Percentiles rank a stretch among this genome's conserved stretches.
Evolutionary conservation across 2,797 vertebrate species (phyloP).

Genomic region (Parauchenoglanis punctatus): DNA sequence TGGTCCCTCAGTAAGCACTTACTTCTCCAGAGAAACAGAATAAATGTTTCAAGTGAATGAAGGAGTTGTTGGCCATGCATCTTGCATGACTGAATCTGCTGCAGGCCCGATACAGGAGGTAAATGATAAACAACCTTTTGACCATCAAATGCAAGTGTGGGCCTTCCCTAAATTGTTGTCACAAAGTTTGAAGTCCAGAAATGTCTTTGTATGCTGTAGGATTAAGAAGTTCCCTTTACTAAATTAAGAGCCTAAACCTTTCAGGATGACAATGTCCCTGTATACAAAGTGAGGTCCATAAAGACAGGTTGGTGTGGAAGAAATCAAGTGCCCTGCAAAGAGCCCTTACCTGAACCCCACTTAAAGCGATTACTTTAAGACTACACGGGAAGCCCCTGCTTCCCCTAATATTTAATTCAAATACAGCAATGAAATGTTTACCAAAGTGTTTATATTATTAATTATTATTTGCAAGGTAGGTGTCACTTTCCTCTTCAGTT

Average conservation of each 20-base stretch:
- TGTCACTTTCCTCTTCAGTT: no score
- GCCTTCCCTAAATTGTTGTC: neutral
- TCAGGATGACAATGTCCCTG: no score
- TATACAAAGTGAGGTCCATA: no score
- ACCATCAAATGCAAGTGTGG: neutral
- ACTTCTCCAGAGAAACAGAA: neutral
- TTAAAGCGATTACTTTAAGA: no score
- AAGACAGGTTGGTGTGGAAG: no score
- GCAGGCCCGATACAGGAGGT: neutral
- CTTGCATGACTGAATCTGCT: neutral
- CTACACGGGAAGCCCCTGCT: no score
- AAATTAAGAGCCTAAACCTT: neutral
- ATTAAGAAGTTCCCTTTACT: neutral
- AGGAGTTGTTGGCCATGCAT: neutral
- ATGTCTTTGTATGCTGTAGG: neutral
- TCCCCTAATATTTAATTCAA: no score
- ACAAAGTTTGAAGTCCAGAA: neutral
- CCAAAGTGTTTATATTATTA: no score
- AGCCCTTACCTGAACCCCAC: no score
- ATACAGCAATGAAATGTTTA: no score
- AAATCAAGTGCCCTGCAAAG: no score
- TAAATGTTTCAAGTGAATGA: conserved; percentile 6
- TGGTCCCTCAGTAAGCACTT: neutral
- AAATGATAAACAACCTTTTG: neutral
- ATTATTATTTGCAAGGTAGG: no score